Base-by-base conservation (phyloP, 2,888 invertebrate species). In the Megamerina dolium region DNA sequence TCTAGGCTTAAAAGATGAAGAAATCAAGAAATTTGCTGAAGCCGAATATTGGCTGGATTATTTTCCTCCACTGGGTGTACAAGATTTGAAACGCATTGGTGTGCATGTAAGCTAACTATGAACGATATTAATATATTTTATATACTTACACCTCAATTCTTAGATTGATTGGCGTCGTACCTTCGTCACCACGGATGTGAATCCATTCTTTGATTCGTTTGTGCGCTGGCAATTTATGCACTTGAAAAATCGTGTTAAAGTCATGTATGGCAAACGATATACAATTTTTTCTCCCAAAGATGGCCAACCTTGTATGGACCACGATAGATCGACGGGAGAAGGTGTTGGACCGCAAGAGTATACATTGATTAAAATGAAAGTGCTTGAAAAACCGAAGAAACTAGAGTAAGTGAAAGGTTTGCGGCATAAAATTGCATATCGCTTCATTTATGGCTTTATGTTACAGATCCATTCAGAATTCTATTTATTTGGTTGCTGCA, bases 291-390 rank as follows among this genome's bases (percentile, higher is more conserved):
- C 96, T 1, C 94, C 96, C 0, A 82, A 87, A 61, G 99, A 99
- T 73, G 86, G 86, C 8, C 99, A 99, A 68, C 97, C 99, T 0
- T 99, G 99, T 67, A 99, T 99, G 99, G 99, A 99, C 71, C 99
- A 99, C 66, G 99, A 99, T 70, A 80, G 99, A 56, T 84, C 90
- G 30, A 77, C 83, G 3, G 99, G 99, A 1, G 99, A 99, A 75
- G 97, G 96, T 35, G 96, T 96, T 4, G 97, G 93, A 0, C 93
- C 96, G 1, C 96, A 96, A 70, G 99, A 99, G 70, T 99, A 99
- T 64, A 96, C 95, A 2, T 76, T 99, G 2, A 81, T 99, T 47
- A 99, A 99, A 74, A 85, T 99, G 83, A 83, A 84, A 70, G 72
- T 94, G 4, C 60, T 83, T 18, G 75, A 83, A 58, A 46, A 57